These are phyloP conservation scores for Ips nitidus DNA, from an alignment of 1,140 invertebrate genomes.

Conservation along the genomic window DNA sequence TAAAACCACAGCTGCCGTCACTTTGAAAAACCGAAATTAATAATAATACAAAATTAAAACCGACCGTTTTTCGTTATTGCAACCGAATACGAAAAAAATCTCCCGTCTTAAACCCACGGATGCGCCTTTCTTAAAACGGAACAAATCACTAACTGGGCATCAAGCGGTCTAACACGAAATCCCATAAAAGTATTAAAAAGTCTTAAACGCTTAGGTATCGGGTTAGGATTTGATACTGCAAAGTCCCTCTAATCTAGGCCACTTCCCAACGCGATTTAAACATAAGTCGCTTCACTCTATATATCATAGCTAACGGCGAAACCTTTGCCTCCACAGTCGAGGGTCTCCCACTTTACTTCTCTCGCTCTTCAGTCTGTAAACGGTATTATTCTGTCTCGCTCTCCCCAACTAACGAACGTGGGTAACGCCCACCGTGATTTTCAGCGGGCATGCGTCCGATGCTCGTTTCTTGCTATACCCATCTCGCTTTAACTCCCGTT, in stretches of 20 bases:
- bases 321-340: slow-evolving; percentile 42
- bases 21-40: too few relatives aligned
- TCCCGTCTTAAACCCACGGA: background rate
- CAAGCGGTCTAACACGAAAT: slow-evolving; percentile 48
- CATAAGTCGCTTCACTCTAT: slow-evolving; percentile 67
- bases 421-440: slow-evolving; percentile 45
- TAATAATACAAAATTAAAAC: too few relatives aligned
- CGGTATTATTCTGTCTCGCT: too few relatives aligned
- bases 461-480: slow-evolving; percentile 38
- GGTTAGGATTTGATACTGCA: slow-evolving; percentile 52
- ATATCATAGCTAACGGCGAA: slow-evolving; percentile 57
- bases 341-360: slow-evolving; percentile 14
- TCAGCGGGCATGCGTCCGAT: slow-evolving; percentile 46
- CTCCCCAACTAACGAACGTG: background rate
- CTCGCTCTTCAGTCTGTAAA: slow-evolving; percentile 9
- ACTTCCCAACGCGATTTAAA: slow-evolving; percentile 68
- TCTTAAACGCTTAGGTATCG: slow-evolving; percentile 54
- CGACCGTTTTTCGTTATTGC: too few relatives aligned
- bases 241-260: slow-evolving; percentile 64
- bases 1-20: too few relatives aligned
- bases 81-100: too few relatives aligned
- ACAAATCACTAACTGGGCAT: slow-evolving; percentile 49
- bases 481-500: slow-evolving; percentile 28
- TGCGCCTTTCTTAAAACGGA: slow-evolving; percentile 44
- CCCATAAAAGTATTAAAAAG: slow-evolving; percentile 55